phyloP scores from a whole-genome alignment of 2,113 vertebrate species.

The Emydura subglobosa region DNA sequence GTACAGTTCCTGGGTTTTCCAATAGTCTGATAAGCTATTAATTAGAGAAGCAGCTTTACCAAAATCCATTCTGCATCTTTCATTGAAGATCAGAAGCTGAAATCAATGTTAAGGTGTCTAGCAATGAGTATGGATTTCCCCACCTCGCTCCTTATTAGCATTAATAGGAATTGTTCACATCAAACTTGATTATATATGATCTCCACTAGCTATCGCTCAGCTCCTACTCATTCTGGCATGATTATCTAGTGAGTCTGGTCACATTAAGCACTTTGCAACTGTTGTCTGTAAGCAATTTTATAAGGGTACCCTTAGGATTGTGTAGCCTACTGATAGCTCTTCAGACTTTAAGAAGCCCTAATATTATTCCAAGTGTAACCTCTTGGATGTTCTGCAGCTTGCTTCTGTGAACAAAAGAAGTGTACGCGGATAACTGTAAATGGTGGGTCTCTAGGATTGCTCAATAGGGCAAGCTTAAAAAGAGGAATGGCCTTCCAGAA shows the following conservation, averaged over 20 bases:
- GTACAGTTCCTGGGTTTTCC: background rate
- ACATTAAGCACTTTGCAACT: background rate
- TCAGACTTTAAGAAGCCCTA: background rate
- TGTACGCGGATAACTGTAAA: background rate
- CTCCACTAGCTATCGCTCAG: background rate
- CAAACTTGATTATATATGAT: background rate
- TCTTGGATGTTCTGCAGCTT: background rate
- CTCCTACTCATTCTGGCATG: background rate
- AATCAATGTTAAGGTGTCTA: background rate
- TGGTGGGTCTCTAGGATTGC: background rate
- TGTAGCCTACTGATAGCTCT: background rate
- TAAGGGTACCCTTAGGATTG: background rate
- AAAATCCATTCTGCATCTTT: background rate
- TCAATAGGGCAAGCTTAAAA: background rate
- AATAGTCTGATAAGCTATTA: background rate
- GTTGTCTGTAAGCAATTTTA: background rate
- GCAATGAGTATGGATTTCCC: background rate
- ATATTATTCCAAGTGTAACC: background rate
- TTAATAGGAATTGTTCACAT: background rate
- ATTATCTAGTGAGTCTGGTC: background rate
- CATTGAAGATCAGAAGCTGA: background rate
- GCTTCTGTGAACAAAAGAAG: background rate
- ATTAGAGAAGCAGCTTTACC: background rate
- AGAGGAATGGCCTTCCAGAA: background rate
- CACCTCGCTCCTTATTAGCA: background rate